These are phyloP conservation scores for Encarsia formosa DNA, from an alignment of 2,888 invertebrate species.

Conservation along the genomic window DNA sequence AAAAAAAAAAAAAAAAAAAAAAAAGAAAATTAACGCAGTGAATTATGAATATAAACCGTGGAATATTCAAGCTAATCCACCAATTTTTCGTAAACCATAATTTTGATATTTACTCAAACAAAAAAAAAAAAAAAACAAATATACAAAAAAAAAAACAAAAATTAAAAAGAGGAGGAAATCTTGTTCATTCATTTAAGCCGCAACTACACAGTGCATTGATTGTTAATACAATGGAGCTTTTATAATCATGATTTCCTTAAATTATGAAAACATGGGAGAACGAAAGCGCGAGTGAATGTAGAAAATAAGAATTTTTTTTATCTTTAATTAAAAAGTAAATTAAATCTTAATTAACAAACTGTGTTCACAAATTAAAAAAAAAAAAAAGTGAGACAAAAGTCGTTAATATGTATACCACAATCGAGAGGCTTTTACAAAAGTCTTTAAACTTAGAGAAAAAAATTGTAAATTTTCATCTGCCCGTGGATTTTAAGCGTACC, in stretches of 20 bases:
- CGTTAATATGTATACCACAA: background rate
- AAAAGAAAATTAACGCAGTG: background rate
- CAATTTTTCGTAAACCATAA: too few species aligned
- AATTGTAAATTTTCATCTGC: conserved; percentile 6
- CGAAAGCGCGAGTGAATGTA: conserved; percentile 16
- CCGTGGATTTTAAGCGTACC: conserved; percentile 11
- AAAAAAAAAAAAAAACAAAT: too few species aligned
- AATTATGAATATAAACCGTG: too few species aligned
- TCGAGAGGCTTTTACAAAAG: background rate
- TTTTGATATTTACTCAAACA: too few species aligned
- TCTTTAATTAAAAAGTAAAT: conserved; percentile 18
- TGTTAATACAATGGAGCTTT: too few species aligned
- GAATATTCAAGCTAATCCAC: too few species aligned
- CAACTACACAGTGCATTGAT: too few species aligned
- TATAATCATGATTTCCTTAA: conserved; percentile 17
- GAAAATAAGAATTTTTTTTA: conserved; percentile 18
- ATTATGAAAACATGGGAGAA: conserved; percentile 20
- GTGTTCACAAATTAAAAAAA: conserved; percentile 21
- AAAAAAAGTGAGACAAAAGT: too few species aligned
- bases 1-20: background rate
- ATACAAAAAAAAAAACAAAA: too few species aligned
- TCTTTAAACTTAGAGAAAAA: conserved; percentile 8
- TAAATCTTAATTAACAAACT: conserved; percentile 18
- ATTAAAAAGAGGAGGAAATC: too few species aligned
- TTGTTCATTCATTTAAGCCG: too few species aligned